These are phyloP conservation scores for Pachyramphus minor DNA, from an alignment of 2,113 vertebrate species.

Conservation along the genomic window DNA sequence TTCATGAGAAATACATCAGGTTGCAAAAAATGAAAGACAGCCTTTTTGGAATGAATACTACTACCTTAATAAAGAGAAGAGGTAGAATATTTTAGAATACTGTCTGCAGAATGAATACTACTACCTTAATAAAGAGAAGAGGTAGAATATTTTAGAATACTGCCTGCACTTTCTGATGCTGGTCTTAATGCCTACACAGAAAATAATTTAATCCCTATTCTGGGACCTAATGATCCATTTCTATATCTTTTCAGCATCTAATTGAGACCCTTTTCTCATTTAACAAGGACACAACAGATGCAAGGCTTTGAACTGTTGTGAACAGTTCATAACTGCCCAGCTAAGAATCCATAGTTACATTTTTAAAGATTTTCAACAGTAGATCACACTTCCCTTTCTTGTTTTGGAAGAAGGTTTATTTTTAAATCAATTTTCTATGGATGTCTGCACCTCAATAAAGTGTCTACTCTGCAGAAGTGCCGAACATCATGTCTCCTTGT, in stretches of 20 bases:
- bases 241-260: background rate
- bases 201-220: background rate
- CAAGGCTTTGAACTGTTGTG: background rate
- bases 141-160: background rate
- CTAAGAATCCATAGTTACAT: background rate
- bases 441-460: background rate
- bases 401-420: background rate
- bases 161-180: background rate
- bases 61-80: background rate
- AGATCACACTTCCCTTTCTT: background rate
- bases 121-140: background rate
- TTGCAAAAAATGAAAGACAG: background rate
- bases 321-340: background rate
- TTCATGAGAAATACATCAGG: background rate
- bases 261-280: background rate
- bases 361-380: background rate
- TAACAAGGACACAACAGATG: background rate
- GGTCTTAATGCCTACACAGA: background rate
- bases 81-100: background rate
- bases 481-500: background rate
- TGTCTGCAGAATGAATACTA: background rate
- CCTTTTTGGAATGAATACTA: background rate
- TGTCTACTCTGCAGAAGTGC: background rate
- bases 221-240: background rate
- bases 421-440: background rate